Evolutionary conservation across 2,888 invertebrate species (phyloP).

Genomic region (Drosophila ustulata): DNA sequence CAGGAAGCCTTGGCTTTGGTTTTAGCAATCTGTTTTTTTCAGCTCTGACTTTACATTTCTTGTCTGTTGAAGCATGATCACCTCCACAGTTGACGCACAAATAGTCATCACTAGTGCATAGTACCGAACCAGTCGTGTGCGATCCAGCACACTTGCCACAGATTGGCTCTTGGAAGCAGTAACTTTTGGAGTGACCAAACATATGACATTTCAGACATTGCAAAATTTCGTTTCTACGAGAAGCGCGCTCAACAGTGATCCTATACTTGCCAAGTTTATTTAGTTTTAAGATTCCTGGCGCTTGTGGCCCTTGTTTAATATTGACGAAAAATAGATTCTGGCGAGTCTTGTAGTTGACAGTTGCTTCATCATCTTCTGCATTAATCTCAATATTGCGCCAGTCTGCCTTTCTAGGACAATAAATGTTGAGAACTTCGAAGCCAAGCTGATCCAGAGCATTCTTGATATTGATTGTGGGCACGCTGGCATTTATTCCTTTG

Average conservation of each 20-base stretch:
- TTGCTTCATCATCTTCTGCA: slow-evolving; percentile 10
- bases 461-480: no score
- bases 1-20: no score
- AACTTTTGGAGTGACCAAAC: slow-evolving; percentile 25
- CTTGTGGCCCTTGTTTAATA: no score
- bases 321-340: neutral
- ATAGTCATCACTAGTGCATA: slow-evolving; percentile 7
- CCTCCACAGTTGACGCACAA: no score
- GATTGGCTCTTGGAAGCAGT: slow-evolving; percentile 15
- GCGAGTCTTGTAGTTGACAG: slow-evolving; percentile 1
- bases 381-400: slow-evolving; percentile 14
- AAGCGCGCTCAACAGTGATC: slow-evolving; percentile 14
- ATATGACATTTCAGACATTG: slow-evolving; percentile 22
- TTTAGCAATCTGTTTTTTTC: no score
- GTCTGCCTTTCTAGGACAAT: slow-evolving; percentile 15
- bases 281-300: neutral
- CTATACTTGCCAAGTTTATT: slow-evolving; percentile 4
- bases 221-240: slow-evolving; percentile 14
- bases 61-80: no score
- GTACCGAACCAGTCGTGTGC: slow-evolving; percentile 17
- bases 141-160: slow-evolving; percentile 23
- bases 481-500: no score
- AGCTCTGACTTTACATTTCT: no score
- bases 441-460: neutral
- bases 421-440: slow-evolving; percentile 7